Base-by-base conservation (phyloP, 30 jellyfish, hydroid and myxozoan genomes). In the Aurelia aurita complex sp. Pacific region DNA sequence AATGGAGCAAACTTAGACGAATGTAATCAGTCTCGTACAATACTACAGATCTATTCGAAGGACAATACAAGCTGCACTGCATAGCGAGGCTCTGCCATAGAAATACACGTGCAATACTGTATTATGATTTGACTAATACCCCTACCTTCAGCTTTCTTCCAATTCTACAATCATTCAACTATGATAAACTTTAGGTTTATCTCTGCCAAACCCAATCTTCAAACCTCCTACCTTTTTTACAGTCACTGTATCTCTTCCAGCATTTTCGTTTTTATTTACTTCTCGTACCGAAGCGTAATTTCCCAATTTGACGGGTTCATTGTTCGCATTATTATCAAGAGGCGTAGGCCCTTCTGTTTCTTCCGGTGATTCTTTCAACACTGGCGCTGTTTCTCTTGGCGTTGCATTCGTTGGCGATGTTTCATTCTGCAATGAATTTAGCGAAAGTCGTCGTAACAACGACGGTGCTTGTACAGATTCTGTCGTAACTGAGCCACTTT, bases 381-480 rank as follows among this genome's bases (percentile, higher is more conserved):
- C 52, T 1, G 6, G 67, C 17, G 9, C 54, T n/a, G 77, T 34
- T 34, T 60, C 67, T 43, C 18, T 32, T 29, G 85, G 70, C 14
- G 70, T 43, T 18, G 46, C 9, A 23, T 29, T 33, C 52, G 77
- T 17, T 52, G 43, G 64, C 36, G 68, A 38, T 34, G 77, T 53
- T 10, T 77, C 87, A 43, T 34, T 34, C 68, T 17, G 19, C 43
- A 50, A 12, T 17, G 87, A 59, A 63, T 77, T 77, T 11, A 29
- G 87, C 67, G 87, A 77, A 0, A 77, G 74, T 77, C 87, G 29
- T 23, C 87, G 77, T 77, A 77, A 57, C 87, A 77, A 57, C 69
- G 87, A 77, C 1, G 87, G 87, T 16, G 87, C 77, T 40, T 77
- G 87, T 32, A 77, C 87, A 9, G 87, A 68, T 29, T 77, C 87